A percentile compares a stretch with the other conserved stretches of the same genome.
Conservation (phyloP, 37 sponge, comb jelly and placozoan genomes). For the Chondrosia reniformis region DNA sequence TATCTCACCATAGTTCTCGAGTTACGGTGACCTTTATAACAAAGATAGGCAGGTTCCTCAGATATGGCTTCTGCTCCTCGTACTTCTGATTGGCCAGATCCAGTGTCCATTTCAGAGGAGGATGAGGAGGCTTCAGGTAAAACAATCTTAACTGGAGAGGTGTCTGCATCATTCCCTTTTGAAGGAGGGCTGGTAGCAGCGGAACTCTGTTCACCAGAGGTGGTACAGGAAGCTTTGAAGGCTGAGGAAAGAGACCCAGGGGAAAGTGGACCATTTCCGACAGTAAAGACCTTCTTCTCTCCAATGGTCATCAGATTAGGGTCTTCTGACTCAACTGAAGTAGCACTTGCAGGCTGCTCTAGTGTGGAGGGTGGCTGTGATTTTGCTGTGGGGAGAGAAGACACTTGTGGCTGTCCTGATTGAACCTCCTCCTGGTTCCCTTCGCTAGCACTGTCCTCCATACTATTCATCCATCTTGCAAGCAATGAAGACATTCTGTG, state of each 20-base stretch:
- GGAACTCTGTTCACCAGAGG: background rate
- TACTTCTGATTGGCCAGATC: background rate
- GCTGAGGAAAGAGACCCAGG: slow-evolving; percentile 1
- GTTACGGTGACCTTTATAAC: slow-evolving; percentile 84
- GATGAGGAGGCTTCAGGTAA: background rate
- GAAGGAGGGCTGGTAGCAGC: background rate
- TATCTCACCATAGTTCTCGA: slow-evolving; percentile 75
- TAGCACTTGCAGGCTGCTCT: background rate
- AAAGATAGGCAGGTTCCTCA: slow-evolving; percentile 26
- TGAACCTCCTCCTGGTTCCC: too few species aligned
- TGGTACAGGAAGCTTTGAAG: background rate
- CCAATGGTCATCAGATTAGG: too few species aligned
- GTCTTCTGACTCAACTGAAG: too few species aligned
- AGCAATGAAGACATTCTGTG: slow-evolving; percentile 58
- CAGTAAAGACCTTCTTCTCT: too few species aligned
- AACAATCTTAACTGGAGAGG: too few species aligned
- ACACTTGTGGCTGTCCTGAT: background rate
- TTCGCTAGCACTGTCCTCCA: too few species aligned
- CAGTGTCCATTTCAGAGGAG: background rate
- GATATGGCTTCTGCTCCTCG: background rate
- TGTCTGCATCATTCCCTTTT: background rate
- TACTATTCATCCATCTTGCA: slow-evolving; percentile 69
- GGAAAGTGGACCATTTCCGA: background rate
- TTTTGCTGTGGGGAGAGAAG: background rate
- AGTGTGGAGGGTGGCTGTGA: background rate